Evolutionary conservation across 2,113 vertebrate genomes (phyloP).

Genomic region (Aspiorhynchus laticeps): DNA sequence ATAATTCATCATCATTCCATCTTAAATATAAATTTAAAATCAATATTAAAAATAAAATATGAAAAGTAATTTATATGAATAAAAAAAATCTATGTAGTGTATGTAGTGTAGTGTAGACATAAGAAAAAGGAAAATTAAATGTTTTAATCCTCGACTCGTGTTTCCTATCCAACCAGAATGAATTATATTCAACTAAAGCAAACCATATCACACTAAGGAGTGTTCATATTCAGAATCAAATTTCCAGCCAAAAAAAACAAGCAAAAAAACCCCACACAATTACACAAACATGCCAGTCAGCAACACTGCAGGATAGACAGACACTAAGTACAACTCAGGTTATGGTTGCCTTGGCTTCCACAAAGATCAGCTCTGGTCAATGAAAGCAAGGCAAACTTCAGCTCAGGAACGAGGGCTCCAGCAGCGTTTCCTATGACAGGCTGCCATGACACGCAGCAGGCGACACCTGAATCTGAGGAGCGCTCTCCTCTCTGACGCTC

Average conservation of each 20-base stretch:
- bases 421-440: conserved; percentile 56
- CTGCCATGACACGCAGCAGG: conserved; percentile 55
- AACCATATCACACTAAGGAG: background rate
- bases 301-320: conserved; percentile 54
- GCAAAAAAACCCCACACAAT: conserved; percentile 46
- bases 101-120: background rate
- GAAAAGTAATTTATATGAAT: background rate
- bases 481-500: conserved; percentile 17
- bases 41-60: background rate
- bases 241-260: conserved; percentile 33
- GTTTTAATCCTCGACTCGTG: background rate
- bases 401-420: conserved; percentile 47
- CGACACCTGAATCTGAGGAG: conserved; percentile 64
- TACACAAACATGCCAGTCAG: conserved; percentile 56
- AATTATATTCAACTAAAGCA: background rate
- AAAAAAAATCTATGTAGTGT: background rate
- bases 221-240: background rate
- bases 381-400: conserved; percentile 59
- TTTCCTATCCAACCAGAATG: background rate
- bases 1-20: background rate
- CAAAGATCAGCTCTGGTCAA: conserved; percentile 56
- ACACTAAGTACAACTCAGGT: conserved; percentile 55
- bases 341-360: conserved; percentile 57
- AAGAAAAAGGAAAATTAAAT: background rate
- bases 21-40: background rate